Base-by-base conservation (phyloP, 2,797 vertebrate genomes). In the Acropternis orthonyx region DNA sequence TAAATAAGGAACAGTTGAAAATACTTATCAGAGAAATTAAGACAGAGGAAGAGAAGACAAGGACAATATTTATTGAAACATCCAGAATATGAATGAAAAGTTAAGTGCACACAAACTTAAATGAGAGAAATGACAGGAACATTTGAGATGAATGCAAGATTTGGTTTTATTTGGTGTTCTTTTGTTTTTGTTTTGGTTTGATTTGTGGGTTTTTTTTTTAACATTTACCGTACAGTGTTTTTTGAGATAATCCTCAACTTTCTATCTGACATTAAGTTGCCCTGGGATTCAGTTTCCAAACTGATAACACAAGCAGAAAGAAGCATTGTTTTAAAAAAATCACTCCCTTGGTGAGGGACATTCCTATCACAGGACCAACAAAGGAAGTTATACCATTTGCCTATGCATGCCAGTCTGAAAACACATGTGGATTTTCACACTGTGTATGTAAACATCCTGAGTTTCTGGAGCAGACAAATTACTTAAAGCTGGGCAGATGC, bases 1-100 rank as follows among this genome's bases (percentile, higher is more conserved):
- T 78, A 79, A 90, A 89, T 44, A 69, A 79, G 14, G 18, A 84
- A 43, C 55, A 93, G 36, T 59, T 85, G 83, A 92, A 90, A 92
- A 93, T 63, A 63, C 30, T 73, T 84, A 44, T 4, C 30, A 71
- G 28, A 12, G 6, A 86, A 73, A 76, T 10, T 24, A 61, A 76
- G 82, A 68, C 32, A 49, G 55, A 85, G 18, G 27, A 91, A 81
- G 23, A 80, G 32, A 92, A 78, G 46, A 61, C 14, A 43, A 88
- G 54, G 21, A 27, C 32, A 81, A 27, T 75, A 77, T 59, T 89
- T 75, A 74, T 28, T 71, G 14, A 58, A 39, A 56, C 44, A 75
- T 67, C 87, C 46, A 74, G 32, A 74, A 37, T 4, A 55, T 26
- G 13, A 92, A 75, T 73, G 11, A 74, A 61, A 91, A 87, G 8